Evolutionary conservation across 2,797 vertebrate species (phyloP).

Genomic region (Tiaroga cobitis): DNA sequence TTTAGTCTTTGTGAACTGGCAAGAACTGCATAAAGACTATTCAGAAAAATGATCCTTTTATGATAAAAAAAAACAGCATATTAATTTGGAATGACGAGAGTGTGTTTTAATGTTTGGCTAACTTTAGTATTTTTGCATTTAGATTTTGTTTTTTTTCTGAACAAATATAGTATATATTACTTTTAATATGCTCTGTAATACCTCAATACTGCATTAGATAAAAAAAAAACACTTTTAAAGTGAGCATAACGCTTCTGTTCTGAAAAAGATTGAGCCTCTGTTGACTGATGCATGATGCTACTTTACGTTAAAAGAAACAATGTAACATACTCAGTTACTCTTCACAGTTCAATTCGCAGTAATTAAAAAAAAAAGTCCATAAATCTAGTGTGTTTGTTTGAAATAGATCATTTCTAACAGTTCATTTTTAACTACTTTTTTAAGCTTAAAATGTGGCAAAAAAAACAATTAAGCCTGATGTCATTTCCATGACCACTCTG

Average conservation of each 20-base stretch:
- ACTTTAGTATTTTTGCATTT: not conserved
- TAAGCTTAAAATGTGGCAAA: not conserved
- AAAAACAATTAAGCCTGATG: too few relatives aligned
- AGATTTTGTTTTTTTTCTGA: too few relatives aligned
- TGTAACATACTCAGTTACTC: not conserved
- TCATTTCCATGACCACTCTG: not conserved
- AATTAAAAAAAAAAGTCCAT: not conserved
- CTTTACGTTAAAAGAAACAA: not conserved
- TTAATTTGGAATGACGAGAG: not conserved
- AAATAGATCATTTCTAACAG: not conserved
- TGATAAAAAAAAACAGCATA: not conserved
- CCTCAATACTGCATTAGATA: too few relatives aligned
- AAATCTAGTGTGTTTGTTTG: not conserved
- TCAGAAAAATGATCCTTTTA: not conserved
- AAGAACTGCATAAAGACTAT: not conserved
- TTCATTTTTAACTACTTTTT: not conserved
- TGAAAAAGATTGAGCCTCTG: not conserved
- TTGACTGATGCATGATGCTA: not conserved
- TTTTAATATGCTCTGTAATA: too few relatives aligned
- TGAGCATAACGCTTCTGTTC: not conserved
- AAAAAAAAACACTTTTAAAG: not conserved
- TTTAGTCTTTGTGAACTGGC: not conserved
- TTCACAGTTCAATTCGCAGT: not conserved
- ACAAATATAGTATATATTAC: too few relatives aligned
- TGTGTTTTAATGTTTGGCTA: not conserved